Evolutionary conservation across 2,888 invertebrate species (phyloP), one percentile per base, ranked within the genome.

Genomic region (Macrosiphum euphorbiae): DNA sequence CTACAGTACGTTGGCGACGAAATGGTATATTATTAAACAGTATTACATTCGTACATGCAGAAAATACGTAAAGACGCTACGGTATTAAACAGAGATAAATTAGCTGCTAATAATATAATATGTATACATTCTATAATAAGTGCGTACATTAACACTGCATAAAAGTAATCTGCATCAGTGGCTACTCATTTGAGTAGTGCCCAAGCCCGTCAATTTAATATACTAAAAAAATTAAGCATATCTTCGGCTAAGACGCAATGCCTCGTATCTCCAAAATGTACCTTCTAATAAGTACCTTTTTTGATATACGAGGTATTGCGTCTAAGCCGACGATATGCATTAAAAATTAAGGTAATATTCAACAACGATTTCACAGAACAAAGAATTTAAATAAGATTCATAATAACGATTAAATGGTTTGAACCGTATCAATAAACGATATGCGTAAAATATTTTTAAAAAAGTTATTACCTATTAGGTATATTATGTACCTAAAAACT

Each of bases 1-100:
- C 78, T 16, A 11, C 10, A 35, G 20, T 67, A 67, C 16, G 20
- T 20, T 78, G 20, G 20, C 35, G 67, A 78, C 35, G 35, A 78
- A 35, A 78, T 78, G n/a, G 78, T 55, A 41, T 41, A 88, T 41
- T 55, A 88, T 88, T 88, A 88, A 88, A 24, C 41, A 10, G 35
- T 35, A 55, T 88, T 41, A 58, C 85, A 44, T 44, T 50, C 26
- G 86, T 3, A 26, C 88, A 28, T 41, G 88, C 11, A 10, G 55
- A 55, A 88, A 88, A 88, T 52, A n/a, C 88, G 55, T 28, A n/a
- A 86, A 86, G 44, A 86, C 47, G 16, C 5, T 44, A 44, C 26
- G 26, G 3, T 85, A 28, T 85, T 85, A 85, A 26, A 44, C 28
- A 28, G 41, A 86, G 13, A 47, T 16, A n/a, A 44, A 7, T 44